Conservation (phyloP, 1,140 invertebrate genomes). For the Pachyrhynchus sulphureomaculatus region DNA sequence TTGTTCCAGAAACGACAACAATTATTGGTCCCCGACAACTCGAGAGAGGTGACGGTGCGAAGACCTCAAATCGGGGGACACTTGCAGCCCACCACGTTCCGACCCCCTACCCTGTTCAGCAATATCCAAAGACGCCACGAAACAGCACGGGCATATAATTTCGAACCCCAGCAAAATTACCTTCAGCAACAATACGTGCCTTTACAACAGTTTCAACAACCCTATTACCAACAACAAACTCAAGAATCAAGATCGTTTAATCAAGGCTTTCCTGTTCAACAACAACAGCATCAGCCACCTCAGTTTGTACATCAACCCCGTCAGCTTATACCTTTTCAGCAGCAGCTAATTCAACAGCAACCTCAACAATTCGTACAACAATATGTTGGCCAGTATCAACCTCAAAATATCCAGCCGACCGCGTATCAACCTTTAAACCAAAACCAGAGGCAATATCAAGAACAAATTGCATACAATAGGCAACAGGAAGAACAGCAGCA, state of each 20-base stretch:
- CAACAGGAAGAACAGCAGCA: constrained; percentile 24
- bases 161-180: constrained; percentile 21
- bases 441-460: constrained; percentile 27
- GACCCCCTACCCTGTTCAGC: constrained; percentile 35
- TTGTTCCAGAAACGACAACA: constrained; percentile 51
- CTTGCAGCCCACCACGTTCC: constrained; percentile 47
- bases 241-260: constrained; percentile 14
- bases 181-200: constrained; percentile 29
- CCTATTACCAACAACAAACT: constrained; percentile 27
- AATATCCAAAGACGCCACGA: constrained; percentile 17
- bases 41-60: constrained; percentile 36
- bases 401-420: constrained; percentile 24
- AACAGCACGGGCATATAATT: constrained; percentile 2
- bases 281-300: constrained; percentile 35
- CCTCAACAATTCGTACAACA: constrained; percentile 42
- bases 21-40: constrained; percentile 35
- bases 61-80: constrained; percentile 44
- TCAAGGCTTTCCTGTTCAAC: neutral
- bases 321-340: constrained; percentile 21
- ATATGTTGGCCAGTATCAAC: constrained; percentile 23
- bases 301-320: constrained; percentile 34
- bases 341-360: constrained; percentile 27
- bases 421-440: constrained; percentile 40
- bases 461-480: constrained; percentile 37
- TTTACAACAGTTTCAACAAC: constrained; percentile 28